A percentile compares a stretch with the other conserved stretches of the same genome.
Evolutionary conservation across 2,113 vertebrate species (phyloP).

Genomic region (Chaetura pelagica): DNA sequence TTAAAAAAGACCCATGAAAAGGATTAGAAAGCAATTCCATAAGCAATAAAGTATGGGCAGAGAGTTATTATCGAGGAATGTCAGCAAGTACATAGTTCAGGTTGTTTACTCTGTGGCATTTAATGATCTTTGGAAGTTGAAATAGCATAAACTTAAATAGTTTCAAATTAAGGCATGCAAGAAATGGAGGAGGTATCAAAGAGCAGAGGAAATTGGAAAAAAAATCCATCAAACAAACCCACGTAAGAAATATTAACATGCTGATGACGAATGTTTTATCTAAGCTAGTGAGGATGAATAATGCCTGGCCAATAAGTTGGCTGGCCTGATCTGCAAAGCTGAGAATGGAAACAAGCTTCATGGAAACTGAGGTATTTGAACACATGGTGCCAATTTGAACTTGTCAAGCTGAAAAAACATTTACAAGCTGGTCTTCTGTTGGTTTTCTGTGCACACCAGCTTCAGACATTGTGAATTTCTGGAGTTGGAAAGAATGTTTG

Average conservation of each 20-base stretch:
- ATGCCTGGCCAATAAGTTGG: not conserved
- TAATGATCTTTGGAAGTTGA: not conserved
- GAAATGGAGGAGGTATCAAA: not conserved
- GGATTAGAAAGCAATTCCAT: slow-evolving; percentile 43
- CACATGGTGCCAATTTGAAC: not conserved
- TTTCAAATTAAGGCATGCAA: slow-evolving; percentile 11
- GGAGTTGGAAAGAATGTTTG: not conserved
- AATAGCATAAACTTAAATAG: slow-evolving; percentile 33
- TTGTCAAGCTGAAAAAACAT: not conserved
- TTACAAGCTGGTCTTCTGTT: not conserved
- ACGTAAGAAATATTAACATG: not conserved
- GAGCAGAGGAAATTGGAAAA: not conserved
- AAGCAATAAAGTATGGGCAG: not conserved
- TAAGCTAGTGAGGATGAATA: not conserved
- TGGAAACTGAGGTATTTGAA: not conserved
- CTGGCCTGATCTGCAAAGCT: not conserved
- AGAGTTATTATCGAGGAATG: not conserved
- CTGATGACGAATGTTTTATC: not conserved
- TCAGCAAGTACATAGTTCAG: slow-evolving; percentile 11
- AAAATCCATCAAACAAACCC: not conserved
- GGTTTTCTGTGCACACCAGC: not conserved
- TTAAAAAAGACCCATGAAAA: not conserved
- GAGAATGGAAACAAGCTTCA: not conserved
- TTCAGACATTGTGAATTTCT: not conserved
- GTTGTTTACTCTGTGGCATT: slow-evolving; percentile 15